Base-by-base conservation (phyloP, 2,113 vertebrate species). In the Prinia subflava region DNA sequence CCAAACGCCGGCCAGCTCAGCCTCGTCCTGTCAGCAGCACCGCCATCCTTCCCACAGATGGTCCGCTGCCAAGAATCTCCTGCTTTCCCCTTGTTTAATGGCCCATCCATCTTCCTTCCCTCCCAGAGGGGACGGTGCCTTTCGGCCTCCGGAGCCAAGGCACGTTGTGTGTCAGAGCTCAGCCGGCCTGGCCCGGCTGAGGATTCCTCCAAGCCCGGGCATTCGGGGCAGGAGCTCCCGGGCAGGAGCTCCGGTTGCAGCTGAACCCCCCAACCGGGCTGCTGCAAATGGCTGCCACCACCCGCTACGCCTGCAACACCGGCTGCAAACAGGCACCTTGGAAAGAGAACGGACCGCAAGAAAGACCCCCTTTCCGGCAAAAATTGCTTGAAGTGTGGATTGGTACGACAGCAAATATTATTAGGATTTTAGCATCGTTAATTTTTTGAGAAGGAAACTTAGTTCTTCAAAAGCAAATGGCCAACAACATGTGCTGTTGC, bases 91-190 rank as follows among this genome's bases (percentile, higher is more conserved):
- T 16, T 28, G 13, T 60, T 73, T 21, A 21, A 53, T 37, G 68
- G 35, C 11, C 3, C 28, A 3, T 8, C 37, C 8, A 1, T 44
- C 52, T 35, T 21, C 41, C 47, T 68, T 11, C 15, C 23, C 9
- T 16, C 25, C 4, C 24, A 6, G 49, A 24, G 12, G 13, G 41
- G 11, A 33, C 1, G 24, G 41, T 31, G 59, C 23, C 77, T 71
- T 11, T 71, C 8, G 28, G 27, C 13, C 25, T 19, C 39, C 0
- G 19, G n/a, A 76, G 67, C 79, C 63, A 37, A 79, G 63, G 76
- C 55, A n/a, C 0, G 2, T 11, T 27, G 35, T 0, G 0, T 2
- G n/a, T 10, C 75, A 10, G 56, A 33, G 47, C 71, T 35, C 25
- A 35, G 63, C 53, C 67, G 64, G 76, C 63, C 44, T 12, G 33